Evolutionary conservation across 2,113 vertebrate genomes (phyloP), one percentile per base, ranked within the genome.

Genomic region (Cyanocitta stelleri): DNA sequence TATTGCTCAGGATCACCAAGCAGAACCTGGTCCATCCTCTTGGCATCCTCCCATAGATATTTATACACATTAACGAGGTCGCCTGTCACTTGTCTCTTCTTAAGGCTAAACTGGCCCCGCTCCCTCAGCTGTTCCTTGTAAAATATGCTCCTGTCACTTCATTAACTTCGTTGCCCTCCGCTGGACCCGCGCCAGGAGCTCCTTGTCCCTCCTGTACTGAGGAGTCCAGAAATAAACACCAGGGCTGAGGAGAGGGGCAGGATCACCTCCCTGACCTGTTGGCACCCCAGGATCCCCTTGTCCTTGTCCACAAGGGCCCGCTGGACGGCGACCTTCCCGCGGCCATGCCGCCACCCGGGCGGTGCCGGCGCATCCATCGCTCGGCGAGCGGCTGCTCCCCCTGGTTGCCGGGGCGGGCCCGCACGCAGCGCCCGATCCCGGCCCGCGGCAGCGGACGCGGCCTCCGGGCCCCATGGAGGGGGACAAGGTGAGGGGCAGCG

Each of bases 401-500:
- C 62, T 20, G 85, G 95, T 96, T 96, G 96, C 93, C 85, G 94
- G 73, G 97, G 96, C 87, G 29, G 91, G 66, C 27, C 59, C 11
- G 33, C 22, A n/a, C 90, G 89, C 86, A 6, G 78, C 79, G 6
- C 71, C 75, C 10, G 29, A 12, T 56, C 62, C n/a, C 68, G 51
- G 63, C 84, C 55, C 21, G 19, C 32, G 39, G 30, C 4, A 46
- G 39, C 14, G 30, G 19, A 49, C 39, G n/a, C 12, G 51, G 54
- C 33, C 18, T 43, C 10, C 49, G 15, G 23, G 27, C 19, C 11
- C 18, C 20, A 97, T 97, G 97, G 96, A 97, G 48, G 66, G 87
- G 15, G 77, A 95, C 69, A 96, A 97, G 97, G 97, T 97, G 95
- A 95, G 97, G 54, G 48, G 64, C 33, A 2, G 63, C 62, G 49